These are phyloP conservation scores for Cyclargus thomasi DNA, from an alignment of 1,140 invertebrate species.

Conservation along the genomic window DNA sequence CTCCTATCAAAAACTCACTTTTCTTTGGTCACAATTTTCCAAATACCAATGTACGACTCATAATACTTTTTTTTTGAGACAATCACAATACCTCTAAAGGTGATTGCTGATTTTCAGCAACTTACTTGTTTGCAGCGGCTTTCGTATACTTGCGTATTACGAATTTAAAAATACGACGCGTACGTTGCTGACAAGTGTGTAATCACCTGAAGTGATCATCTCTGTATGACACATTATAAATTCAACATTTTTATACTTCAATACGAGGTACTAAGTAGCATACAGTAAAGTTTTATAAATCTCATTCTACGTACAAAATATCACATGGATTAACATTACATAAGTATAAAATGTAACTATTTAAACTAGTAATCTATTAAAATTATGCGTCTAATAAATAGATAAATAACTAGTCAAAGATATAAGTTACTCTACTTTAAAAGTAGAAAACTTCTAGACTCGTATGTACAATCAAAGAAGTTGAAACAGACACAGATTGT, in stretches of 20 bases:
- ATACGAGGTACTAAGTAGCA: constrained; percentile 9
- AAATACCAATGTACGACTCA: neutral
- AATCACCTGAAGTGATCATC: neutral
- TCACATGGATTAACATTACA: constrained; percentile 4
- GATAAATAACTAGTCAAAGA: neutral
- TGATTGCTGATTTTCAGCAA: too few relatives aligned
- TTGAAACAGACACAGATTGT: too few relatives aligned
- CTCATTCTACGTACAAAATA: constrained; percentile 11
- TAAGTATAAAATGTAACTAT: constrained; percentile 6
- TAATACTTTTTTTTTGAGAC: neutral
- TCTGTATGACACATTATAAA: neutral
- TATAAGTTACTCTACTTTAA: neutral
- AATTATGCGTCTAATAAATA: constrained; percentile 3
- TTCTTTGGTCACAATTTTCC: neutral
- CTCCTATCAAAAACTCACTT: neutral
- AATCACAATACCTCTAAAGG: neutral
- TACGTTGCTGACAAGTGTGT: too few relatives aligned
- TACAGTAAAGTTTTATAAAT: constrained; percentile 13
- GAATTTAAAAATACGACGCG: too few relatives aligned
- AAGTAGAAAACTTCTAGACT: too few relatives aligned
- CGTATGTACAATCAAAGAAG: too few relatives aligned
- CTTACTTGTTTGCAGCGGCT: too few relatives aligned
- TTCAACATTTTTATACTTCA: constrained; percentile 5
- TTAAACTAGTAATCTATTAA: neutral
- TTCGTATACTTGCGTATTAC: too few relatives aligned